These are phyloP conservation scores for Agrilus planipennis DNA, from an alignment of 1,140 invertebrate species.

Conservation along the genomic window DNA sequence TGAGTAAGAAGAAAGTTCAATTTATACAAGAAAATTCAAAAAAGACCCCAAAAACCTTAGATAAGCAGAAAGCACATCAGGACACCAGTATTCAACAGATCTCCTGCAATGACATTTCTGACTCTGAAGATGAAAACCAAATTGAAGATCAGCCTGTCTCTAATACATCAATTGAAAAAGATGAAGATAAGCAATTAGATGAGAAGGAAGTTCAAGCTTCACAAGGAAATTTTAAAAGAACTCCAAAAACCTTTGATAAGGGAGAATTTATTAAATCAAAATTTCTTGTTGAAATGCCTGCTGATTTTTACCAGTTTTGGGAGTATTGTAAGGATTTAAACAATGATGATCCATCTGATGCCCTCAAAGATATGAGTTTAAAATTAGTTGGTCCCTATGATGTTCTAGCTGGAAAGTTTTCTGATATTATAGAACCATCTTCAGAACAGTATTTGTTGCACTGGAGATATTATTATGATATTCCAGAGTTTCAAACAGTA, in stretches of 20 bases:
- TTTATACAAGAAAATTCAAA: neutral
- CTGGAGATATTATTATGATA: slow-evolving; percentile 89
- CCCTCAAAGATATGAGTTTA: slow-evolving; percentile 50
- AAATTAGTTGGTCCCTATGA: slow-evolving; percentile 79
- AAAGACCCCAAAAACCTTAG: neutral
- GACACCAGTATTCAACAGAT: too few relatives aligned
- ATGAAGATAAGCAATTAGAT: neutral
- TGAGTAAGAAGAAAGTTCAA: neutral
- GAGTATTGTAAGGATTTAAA: slow-evolving; percentile 60
- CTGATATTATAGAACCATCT: slow-evolving; percentile 36
- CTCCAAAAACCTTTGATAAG: slow-evolving; percentile 19
- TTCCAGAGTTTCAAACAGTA: slow-evolving; percentile 81
- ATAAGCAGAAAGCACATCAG: neutral
- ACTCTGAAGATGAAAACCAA: neutral
- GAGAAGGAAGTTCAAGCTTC: neutral
- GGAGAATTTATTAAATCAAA: slow-evolving; percentile 52
- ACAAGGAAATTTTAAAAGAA: neutral
- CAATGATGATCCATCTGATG: slow-evolving; percentile 45
- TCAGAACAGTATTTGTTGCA: slow-evolving; percentile 60
- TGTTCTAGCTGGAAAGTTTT: slow-evolving; percentile 57
- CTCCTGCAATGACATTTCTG: neutral
- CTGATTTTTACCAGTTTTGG: slow-evolving; percentile 80
- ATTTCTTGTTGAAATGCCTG: slow-evolving; percentile 77
- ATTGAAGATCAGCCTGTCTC: neutral
- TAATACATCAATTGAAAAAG: neutral